A percentile compares a stretch with the other conserved stretches of the same genome.
Conservation (phyloP, 2,113 vertebrate genomes). For the Vulpes lagopus region DNA sequence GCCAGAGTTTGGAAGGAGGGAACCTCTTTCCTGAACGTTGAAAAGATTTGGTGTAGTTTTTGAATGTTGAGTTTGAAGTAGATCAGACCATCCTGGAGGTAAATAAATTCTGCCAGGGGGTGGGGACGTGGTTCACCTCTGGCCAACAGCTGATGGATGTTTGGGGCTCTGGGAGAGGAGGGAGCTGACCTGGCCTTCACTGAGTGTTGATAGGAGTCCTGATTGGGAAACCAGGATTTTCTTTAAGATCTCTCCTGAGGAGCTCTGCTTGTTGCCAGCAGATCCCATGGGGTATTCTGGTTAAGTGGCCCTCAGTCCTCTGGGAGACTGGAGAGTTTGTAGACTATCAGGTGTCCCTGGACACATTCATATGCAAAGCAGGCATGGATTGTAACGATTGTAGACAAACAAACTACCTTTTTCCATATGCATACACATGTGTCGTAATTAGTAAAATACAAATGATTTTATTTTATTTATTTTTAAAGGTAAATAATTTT, state of each 20-base stretch:
- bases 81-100: not conserved
- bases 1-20: rapidly evolving
- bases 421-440: not conserved
- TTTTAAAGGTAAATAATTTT: not conserved
- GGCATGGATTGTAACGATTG: not conserved
- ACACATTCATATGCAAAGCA: not conserved
- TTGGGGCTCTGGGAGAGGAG: not conserved
- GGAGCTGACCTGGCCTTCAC: not conserved
- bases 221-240: not conserved
- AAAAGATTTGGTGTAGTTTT: not conserved
- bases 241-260: not conserved
- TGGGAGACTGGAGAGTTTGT: not conserved
- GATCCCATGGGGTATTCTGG: not conserved
- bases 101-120: not conserved
- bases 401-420: not conserved
- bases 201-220: not conserved
- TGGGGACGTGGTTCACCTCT: not conserved
- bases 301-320: not conserved
- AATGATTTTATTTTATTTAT: not conserved
- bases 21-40: not conserved
- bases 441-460: not conserved
- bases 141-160: not conserved
- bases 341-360: not conserved
- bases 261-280: not conserved
- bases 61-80: not conserved